Percentiles rank a stretch among this genome's conserved stretches.
These are phyloP conservation scores for Leptoteleia sp. DNA, from an alignment of 1,140 invertebrate genomes.

Conservation along the genomic window DNA sequence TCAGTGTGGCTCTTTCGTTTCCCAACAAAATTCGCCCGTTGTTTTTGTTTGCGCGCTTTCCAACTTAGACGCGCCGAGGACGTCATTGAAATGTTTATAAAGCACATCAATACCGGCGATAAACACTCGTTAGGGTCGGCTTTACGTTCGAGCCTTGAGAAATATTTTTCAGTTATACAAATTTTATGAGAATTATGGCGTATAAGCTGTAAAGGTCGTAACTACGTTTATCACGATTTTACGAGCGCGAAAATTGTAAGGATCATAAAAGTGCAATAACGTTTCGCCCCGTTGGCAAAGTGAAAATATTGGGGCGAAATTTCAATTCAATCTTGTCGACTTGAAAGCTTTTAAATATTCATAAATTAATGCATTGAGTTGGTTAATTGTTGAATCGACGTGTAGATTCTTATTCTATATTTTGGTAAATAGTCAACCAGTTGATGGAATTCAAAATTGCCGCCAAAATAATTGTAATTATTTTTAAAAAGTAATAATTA, in stretches of 20 bases:
- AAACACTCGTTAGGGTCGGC: constrained; percentile 13
- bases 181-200: constrained; percentile 23
- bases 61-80: not conserved
- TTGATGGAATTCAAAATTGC: too few relatives aligned
- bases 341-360: too few relatives aligned
- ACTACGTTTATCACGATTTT: constrained; percentile 22
- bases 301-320: constrained; percentile 7
- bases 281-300: not conserved
- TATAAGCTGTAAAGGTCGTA: constrained; percentile 13
- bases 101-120: not conserved
- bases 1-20: too few relatives aligned
- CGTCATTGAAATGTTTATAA: constrained; percentile 20
- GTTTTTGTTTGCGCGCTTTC: not conserved
- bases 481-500: too few relatives aligned
- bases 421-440: too few relatives aligned
- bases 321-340: too few relatives aligned
- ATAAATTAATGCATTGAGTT: too few relatives aligned
- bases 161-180: constrained; percentile 19
- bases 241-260: constrained; percentile 8
- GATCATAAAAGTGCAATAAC: constrained; percentile 12
- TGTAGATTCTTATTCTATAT: too few relatives aligned
- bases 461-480: too few relatives aligned
- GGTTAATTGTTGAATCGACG: too few relatives aligned
- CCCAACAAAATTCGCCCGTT: too few relatives aligned
- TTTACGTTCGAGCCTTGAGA: constrained; percentile 18